These are phyloP conservation scores for Guaruba guarouba DNA, from an alignment of 2,113 vertebrate genomes.

Conservation along the genomic window DNA sequence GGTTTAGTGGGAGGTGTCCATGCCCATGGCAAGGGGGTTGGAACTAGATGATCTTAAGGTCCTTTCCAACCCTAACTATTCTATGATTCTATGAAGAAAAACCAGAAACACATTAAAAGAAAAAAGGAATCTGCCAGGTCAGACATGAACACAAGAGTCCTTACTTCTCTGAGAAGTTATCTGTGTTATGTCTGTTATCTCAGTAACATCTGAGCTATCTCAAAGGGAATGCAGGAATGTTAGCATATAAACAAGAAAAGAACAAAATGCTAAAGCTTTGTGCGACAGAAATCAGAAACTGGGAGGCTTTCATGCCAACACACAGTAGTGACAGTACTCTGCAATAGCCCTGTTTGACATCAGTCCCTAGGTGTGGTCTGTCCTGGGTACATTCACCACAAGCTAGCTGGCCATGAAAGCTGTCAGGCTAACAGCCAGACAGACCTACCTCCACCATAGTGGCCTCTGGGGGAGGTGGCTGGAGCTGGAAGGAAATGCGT, in stretches of 20 bases:
- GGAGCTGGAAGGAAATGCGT: neutral
- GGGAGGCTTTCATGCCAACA: neutral
- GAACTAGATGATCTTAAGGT: no score
- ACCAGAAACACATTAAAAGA: neutral
- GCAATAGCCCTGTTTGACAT: neutral
- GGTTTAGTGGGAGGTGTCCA: no score
- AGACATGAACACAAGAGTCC: neutral
- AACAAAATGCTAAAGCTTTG: neutral
- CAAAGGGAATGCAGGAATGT: neutral
- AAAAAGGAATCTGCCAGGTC: neutral
- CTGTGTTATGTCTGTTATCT: neutral
- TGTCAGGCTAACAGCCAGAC: neutral
- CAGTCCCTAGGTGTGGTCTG: neutral
- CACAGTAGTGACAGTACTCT: neutral
- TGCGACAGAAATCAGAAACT: neutral
- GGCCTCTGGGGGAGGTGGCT: neutral
- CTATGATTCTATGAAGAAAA: neutral
- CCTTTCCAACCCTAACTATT: no score
- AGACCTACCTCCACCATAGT: neutral
- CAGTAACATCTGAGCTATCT: neutral
- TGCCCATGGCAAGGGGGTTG: no score
- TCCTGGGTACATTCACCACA: neutral
- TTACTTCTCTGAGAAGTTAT: neutral
- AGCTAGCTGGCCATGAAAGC: neutral
- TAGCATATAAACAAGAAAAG: neutral